Evolutionary conservation across 2,797 vertebrate species (phyloP).

Genomic region (Poecile montanus): DNA sequence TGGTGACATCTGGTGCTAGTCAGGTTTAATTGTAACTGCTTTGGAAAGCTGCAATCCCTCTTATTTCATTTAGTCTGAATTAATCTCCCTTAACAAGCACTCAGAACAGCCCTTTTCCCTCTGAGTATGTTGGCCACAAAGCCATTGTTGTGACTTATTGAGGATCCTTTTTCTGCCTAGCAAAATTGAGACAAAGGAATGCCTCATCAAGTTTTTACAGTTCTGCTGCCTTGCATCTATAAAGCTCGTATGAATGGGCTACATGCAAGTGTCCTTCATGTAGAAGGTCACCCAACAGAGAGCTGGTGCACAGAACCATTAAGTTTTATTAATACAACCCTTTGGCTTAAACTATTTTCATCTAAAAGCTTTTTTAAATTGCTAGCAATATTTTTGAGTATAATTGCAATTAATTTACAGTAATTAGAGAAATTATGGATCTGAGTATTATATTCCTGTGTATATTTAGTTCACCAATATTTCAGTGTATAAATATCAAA

Average conservation of each 20-base stretch:
- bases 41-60: slow-evolving; percentile 10
- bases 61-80: slow-evolving; percentile 36
- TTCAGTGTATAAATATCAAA: background rate
- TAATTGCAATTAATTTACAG: background rate
- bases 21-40: slow-evolving; percentile 37
- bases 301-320: background rate
- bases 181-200: slow-evolving; percentile 22
- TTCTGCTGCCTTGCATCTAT: slow-evolving; percentile 21
- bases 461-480: background rate
- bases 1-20: slow-evolving; percentile 21
- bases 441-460: background rate
- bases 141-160: background rate
- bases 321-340: background rate
- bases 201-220: slow-evolving; percentile 19
- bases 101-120: background rate
- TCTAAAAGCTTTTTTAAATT: slow-evolving; percentile 1
- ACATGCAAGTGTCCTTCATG: background rate
- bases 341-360: background rate
- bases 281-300: slow-evolving; percentile 20
- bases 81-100: slow-evolving; percentile 27
- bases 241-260: background rate
- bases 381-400: background rate
- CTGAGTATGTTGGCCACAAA: background rate
- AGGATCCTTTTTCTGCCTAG: background rate
- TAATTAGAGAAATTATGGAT: background rate